Evolutionary conservation across 2,113 vertebrate genomes (phyloP).

Genomic region (Cisticola juncidis): DNA sequence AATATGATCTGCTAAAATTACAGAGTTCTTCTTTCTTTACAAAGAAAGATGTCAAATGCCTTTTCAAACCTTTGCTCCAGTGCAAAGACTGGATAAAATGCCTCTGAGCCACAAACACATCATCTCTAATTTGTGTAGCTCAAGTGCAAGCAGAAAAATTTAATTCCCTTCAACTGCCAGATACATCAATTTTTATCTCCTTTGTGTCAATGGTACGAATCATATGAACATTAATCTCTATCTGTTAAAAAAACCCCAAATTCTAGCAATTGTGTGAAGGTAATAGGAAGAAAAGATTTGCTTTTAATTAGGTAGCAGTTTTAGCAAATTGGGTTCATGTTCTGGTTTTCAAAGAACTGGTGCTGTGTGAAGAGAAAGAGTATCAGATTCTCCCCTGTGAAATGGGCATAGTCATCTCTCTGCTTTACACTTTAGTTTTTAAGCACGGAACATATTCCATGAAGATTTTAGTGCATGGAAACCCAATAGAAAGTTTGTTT

Average conservation of each 20-base stretch:
- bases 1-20: neutral
- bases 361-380: neutral
- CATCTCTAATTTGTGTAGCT: neutral
- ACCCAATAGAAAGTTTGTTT: neutral
- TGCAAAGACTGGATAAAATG: neutral
- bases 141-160: neutral
- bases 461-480: neutral
- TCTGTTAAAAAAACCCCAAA: neutral
- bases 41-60: neutral
- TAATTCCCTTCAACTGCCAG: neutral
- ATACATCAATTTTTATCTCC: neutral
- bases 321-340: neutral
- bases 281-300: neutral
- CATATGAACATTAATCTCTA: neutral
- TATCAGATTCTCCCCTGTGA: neutral
- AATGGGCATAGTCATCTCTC: neutral
- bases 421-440: neutral
- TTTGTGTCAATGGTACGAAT: neutral
- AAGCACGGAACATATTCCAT: neutral
- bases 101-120: neutral
- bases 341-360: neutral
- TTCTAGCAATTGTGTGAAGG: neutral
- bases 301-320: neutral
- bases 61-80: neutral
- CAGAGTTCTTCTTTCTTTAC: neutral